Conservation (phyloP, 2,888 invertebrate genomes). For the Drosophila percnosoma region DNA sequence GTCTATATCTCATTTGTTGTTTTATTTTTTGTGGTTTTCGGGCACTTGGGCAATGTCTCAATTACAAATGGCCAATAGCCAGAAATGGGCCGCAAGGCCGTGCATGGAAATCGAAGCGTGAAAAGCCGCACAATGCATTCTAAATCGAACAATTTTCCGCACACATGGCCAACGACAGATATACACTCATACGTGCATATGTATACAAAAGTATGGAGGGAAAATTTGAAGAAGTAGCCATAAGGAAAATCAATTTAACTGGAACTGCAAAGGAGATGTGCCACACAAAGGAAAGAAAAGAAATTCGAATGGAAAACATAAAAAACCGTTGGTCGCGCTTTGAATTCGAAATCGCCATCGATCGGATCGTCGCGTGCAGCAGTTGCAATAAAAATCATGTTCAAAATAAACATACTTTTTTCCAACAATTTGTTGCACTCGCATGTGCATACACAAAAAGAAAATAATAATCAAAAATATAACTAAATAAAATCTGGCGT, state of each 20-base stretch:
- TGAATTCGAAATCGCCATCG: constrained; percentile 60
- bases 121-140: constrained; percentile 49
- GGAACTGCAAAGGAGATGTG: constrained; percentile 35
- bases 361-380: constrained; percentile 72
- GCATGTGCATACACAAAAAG: not conserved
- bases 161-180: constrained; percentile 52
- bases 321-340: constrained; percentile 43
- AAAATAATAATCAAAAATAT: not conserved
- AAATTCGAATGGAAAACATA: constrained; percentile 2
- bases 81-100: constrained; percentile 45
- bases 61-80: constrained; percentile 43
- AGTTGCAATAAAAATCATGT: constrained; percentile 73
- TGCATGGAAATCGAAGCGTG: constrained; percentile 33
- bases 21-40: not conserved
- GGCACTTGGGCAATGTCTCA: constrained; percentile 57
- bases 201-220: constrained; percentile 11
- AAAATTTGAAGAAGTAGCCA: constrained; percentile 45
- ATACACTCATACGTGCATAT: not conserved
- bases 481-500: not conserved
- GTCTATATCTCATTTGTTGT: constrained; percentile 2
- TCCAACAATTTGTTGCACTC: not conserved
- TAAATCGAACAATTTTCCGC: constrained; percentile 60
- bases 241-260: constrained; percentile 54
- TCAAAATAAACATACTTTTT: constrained; percentile 64
- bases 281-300: constrained; percentile 8